These are phyloP conservation scores for Albula glossodonta DNA, from an alignment of 2,113 vertebrate genomes.

Conservation along the genomic window DNA sequence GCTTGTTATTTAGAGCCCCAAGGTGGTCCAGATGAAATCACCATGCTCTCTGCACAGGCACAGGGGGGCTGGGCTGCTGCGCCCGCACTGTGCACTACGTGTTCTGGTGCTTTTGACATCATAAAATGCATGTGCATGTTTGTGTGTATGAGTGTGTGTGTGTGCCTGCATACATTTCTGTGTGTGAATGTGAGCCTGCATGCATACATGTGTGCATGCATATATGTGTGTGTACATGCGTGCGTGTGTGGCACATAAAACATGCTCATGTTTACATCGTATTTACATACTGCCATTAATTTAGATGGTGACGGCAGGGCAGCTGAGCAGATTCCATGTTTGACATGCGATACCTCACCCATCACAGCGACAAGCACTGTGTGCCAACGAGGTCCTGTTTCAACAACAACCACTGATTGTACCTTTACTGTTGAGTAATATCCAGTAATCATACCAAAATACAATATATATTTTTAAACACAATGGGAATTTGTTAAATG, in stretches of 20 bases:
- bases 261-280: background rate
- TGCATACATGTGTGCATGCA: background rate
- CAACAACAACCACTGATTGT: background rate
- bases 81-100: background rate
- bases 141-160: too few species aligned
- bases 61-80: too few species aligned
- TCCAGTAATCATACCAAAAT: background rate
- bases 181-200: background rate
- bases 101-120: background rate
- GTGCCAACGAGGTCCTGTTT: background rate
- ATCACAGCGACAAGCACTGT: background rate
- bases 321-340: background rate
- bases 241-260: background rate
- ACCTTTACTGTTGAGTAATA: background rate
- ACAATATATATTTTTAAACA: background rate
- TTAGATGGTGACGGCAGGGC: background rate
- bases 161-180: too few species aligned
- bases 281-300: background rate
- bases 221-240: background rate
- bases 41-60: slow-evolving; percentile 31
- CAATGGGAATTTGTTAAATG: background rate
- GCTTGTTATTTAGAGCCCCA: slow-evolving; percentile 48
- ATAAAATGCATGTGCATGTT: background rate
- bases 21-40: slow-evolving; percentile 51
- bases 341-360: background rate